These are phyloP conservation scores for Brenthis daphne DNA, from an alignment of 2,888 invertebrate genomes.

Conservation along the genomic window DNA sequence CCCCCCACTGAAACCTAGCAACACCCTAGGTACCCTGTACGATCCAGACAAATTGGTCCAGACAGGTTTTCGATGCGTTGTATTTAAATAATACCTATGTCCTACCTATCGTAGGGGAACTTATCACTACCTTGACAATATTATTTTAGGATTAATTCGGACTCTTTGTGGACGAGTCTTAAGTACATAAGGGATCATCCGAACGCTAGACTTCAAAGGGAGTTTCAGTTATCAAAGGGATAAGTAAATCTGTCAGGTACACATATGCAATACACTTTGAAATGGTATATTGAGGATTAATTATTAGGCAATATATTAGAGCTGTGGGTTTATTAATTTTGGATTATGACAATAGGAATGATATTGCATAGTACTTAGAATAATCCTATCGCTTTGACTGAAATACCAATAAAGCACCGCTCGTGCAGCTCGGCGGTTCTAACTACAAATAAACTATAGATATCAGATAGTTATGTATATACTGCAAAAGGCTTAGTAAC, in stretches of 20 bases:
- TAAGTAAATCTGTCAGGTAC: constrained; percentile 16
- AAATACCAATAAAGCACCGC: no score
- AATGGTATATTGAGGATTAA: background rate
- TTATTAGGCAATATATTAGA: background rate
- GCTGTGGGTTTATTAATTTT: background rate
- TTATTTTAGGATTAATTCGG: constrained; percentile 25
- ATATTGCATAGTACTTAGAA: no score
- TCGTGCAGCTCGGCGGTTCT: no score
- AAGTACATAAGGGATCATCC: background rate
- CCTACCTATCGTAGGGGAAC: constrained; percentile 11
- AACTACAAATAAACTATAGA: no score
- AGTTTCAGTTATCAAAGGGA: background rate
- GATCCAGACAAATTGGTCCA: constrained; percentile 24
- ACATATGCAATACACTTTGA: background rate
- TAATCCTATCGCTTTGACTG: no score
- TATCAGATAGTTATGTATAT: no score
- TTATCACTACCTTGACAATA: constrained; percentile 12
- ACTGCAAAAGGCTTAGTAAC: no score
- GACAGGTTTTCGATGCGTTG: constrained; percentile 27
- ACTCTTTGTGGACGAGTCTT: background rate
- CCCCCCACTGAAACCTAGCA: constrained; percentile 36
- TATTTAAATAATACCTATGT: constrained; percentile 22
- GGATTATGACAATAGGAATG: background rate
- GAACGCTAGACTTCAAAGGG: constrained; percentile 6
- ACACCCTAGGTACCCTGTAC: constrained; percentile 32